Conservation (phyloP, 2,888 invertebrate genomes). For the Cistogaster globosa region DNA sequence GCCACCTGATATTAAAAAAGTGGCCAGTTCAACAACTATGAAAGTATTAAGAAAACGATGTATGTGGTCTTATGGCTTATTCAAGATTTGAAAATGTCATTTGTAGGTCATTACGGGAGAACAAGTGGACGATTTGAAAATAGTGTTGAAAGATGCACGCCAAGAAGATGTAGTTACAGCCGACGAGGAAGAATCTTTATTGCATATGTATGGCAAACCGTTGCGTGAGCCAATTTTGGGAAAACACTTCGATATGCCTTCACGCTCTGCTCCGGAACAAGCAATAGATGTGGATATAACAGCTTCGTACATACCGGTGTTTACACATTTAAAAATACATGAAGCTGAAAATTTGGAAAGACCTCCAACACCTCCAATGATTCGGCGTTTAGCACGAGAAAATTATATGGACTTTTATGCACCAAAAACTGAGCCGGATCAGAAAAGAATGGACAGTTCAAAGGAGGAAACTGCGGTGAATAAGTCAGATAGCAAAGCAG, state of each 20-base stretch:
- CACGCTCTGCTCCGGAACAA: conserved; percentile 80
- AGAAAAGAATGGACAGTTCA: neutral
- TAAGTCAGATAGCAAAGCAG: conserved; percentile 5
- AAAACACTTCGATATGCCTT: conserved; percentile 85
- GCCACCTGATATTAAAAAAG: conserved; percentile 89
- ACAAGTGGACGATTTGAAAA: conserved; percentile 57
- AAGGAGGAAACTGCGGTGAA: neutral
- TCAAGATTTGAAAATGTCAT: too few species aligned
- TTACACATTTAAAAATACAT: conserved; percentile 87
- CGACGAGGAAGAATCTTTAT: conserved; percentile 75
- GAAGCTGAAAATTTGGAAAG: conserved; percentile 85
- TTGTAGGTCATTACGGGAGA: conserved; percentile 72
- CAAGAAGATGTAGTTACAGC: conserved; percentile 42
- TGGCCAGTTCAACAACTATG: conserved; percentile 90
- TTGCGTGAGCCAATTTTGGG: conserved; percentile 86
- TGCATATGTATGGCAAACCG: conserved; percentile 83
- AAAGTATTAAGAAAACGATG: conserved; percentile 79
- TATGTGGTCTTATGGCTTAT: too few species aligned
- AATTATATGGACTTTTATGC: conserved; percentile 77
- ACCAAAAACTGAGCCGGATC: conserved; percentile 28
- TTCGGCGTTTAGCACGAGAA: conserved; percentile 81
- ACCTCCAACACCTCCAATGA: conserved; percentile 84
- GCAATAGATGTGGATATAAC: conserved; percentile 85
- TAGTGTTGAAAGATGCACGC: conserved; percentile 27
- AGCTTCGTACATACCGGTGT: conserved; percentile 87